Conservation (phyloP, 2,888 invertebrate genomes). For the Torymus aiolomorphi region DNA sequence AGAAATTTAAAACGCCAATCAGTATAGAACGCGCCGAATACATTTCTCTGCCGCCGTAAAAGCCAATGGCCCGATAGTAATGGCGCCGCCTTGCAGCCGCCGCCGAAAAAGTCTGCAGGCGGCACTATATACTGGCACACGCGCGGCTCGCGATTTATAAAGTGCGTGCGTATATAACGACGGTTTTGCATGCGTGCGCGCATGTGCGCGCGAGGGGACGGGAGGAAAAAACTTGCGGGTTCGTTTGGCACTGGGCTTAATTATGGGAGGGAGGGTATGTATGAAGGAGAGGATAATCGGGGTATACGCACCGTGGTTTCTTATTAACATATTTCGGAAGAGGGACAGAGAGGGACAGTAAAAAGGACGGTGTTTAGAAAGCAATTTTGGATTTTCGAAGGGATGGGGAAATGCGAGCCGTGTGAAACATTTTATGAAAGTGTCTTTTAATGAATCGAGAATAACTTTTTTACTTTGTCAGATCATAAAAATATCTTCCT, state of each 20-base stretch:
- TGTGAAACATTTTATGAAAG: too few species aligned
- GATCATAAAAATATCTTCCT: too few species aligned
- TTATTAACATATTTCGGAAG: too few species aligned
- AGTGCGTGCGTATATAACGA: conserved; percentile 35
- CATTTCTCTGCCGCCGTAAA: conserved; percentile 69
- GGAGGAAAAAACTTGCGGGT: background rate
- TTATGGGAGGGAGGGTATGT: background rate
- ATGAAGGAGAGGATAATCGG: background rate
- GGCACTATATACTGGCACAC: background rate
- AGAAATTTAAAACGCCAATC: conserved; percentile 73
- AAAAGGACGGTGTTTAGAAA: too few species aligned
- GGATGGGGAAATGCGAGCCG: too few species aligned
- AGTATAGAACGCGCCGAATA: conserved; percentile 68
- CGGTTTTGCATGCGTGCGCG: conserved; percentile 26
- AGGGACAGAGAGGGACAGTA: too few species aligned
- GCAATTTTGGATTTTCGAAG: too few species aligned
- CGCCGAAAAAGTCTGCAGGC: conserved; percentile 15
- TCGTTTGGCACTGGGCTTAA: conserved; percentile 1
- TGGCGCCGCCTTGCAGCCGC: conserved; percentile 54
- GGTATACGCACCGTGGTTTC: background rate
- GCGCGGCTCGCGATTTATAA: conserved; percentile 39
- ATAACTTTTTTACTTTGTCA: too few species aligned
- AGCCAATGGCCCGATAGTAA: conserved; percentile 71
- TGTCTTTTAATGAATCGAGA: too few species aligned
- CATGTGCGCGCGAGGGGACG: too few species aligned